A percentile compares a stretch with the other conserved stretches of the same genome.
These are phyloP conservation scores for Eueremaeus valkanovi DNA, from an alignment of 2,888 invertebrate species.

Conservation along the genomic window DNA sequence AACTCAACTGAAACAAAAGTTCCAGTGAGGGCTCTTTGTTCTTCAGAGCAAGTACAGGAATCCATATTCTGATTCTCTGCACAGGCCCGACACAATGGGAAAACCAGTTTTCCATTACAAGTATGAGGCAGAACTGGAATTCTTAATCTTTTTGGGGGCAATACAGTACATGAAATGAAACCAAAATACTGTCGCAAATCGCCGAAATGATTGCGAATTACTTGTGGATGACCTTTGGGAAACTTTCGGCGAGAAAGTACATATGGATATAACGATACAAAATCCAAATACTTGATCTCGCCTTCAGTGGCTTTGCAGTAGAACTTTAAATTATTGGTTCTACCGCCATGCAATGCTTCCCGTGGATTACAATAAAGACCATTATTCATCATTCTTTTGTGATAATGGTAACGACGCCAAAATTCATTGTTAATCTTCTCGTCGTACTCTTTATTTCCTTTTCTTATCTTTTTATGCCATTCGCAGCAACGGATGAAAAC, in stretches of 20 bases:
- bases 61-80: slow-evolving; percentile 44
- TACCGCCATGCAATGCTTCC: slow-evolving; percentile 49
- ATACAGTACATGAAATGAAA: slow-evolving; percentile 46
- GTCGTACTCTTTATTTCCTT: neutral
- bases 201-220: slow-evolving; percentile 47
- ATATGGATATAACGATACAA: slow-evolving; percentile 48
- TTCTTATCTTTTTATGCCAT: neutral
- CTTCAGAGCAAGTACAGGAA: slow-evolving; percentile 46
- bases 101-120: slow-evolving; percentile 47
- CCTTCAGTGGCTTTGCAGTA: slow-evolving; percentile 45
- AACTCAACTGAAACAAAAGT: slow-evolving; percentile 49
- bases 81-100: slow-evolving; percentile 48
- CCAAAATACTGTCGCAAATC: slow-evolving; percentile 47
- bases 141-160: neutral
- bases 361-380: slow-evolving; percentile 21
- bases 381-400: neutral
- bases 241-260: slow-evolving; percentile 47
- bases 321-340: slow-evolving; percentile 48
- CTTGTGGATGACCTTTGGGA: slow-evolving; percentile 47
- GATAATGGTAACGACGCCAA: neutral
- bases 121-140: slow-evolving; percentile 47
- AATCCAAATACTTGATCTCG: slow-evolving; percentile 47
- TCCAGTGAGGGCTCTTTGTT: slow-evolving; percentile 47
- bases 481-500: neutral
- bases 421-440: neutral